phyloP scores from a whole-genome alignment of 2,113 vertebrate genomes.

The Otolemur garnettii region DNA sequence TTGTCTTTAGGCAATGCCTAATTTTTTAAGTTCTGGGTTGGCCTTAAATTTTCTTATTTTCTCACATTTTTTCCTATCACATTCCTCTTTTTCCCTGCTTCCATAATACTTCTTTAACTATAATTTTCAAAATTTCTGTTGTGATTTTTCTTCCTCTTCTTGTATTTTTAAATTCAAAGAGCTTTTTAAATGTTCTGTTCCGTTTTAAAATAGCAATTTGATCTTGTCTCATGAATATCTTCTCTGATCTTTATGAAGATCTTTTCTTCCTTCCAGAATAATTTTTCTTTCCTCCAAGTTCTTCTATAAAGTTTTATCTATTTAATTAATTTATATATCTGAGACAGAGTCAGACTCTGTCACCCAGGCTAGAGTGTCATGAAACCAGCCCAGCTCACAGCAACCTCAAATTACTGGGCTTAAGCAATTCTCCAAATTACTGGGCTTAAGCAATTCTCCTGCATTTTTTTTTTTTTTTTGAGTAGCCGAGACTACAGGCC shows the following conservation, averaged over 20 bases:
- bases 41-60: not conserved
- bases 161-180: not conserved
- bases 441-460: no score
- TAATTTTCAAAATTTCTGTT: not conserved
- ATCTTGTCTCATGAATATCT: not conserved
- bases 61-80: not conserved
- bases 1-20: not conserved
- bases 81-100: not conserved
- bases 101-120: not conserved
- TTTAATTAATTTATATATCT: no score
- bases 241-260: not conserved
- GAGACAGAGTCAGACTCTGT: no score
- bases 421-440: no score
- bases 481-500: no score
- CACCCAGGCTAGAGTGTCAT: no score
- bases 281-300: not conserved
- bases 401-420: no score
- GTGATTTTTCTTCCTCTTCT: not conserved
- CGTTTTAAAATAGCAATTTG: not conserved
- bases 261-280: not conserved
- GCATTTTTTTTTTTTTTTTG: no score
- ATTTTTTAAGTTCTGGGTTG: not conserved
- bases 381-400: no score
- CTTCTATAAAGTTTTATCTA: not conserved
- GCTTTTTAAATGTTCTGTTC: not conserved